phyloP scores from a whole-genome alignment of 1,140 invertebrate genomes.

The Choristoneura fumiferana region DNA sequence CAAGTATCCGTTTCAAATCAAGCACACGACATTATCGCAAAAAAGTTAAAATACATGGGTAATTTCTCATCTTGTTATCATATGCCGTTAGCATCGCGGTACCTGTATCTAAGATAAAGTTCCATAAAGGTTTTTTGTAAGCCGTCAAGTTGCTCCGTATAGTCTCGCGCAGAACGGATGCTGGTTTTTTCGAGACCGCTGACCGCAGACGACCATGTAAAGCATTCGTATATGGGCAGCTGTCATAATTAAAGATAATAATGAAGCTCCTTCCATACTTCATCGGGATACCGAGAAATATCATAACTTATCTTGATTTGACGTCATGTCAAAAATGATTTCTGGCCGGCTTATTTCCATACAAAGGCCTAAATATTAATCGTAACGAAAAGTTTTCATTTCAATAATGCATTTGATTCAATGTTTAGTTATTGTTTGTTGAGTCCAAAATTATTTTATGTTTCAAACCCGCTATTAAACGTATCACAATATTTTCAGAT shows the following conservation, averaged over 20 bases:
- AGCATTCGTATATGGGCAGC: slow-evolving; percentile 70
- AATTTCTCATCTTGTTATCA: slow-evolving; percentile 35
- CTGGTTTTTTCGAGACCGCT: slow-evolving; percentile 48
- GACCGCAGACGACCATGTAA: slow-evolving; percentile 52
- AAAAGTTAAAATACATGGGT: slow-evolving; percentile 10
- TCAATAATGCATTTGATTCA: slow-evolving; percentile 3
- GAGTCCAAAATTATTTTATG: too few species aligned
- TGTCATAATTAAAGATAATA: slow-evolving; percentile 77
- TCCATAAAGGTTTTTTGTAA: slow-evolving; percentile 53
- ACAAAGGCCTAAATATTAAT: slow-evolving; percentile 25
- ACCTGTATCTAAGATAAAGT: slow-evolving; percentile 53
- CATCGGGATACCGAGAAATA: slow-evolving; percentile 58
- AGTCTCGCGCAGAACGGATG: slow-evolving; percentile 44
- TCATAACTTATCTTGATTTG: slow-evolving; percentile 67
- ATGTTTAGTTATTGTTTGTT: neutral
- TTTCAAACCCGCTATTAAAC: too few species aligned
- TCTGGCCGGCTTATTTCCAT: slow-evolving; percentile 15
- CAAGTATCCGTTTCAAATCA: slow-evolving; percentile 14
- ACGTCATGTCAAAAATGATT: slow-evolving; percentile 32
- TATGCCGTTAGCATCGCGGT: slow-evolving; percentile 36
- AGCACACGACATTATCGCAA: slow-evolving; percentile 6
- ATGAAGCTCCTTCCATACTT: slow-evolving; percentile 60
- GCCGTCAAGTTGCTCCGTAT: slow-evolving; percentile 58
- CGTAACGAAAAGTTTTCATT: slow-evolving; percentile 2
- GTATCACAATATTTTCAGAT: too few species aligned